These are phyloP conservation scores for Corythoichthys intestinalis DNA, from an alignment of 2,113 vertebrate species.

Conservation along the genomic window DNA sequence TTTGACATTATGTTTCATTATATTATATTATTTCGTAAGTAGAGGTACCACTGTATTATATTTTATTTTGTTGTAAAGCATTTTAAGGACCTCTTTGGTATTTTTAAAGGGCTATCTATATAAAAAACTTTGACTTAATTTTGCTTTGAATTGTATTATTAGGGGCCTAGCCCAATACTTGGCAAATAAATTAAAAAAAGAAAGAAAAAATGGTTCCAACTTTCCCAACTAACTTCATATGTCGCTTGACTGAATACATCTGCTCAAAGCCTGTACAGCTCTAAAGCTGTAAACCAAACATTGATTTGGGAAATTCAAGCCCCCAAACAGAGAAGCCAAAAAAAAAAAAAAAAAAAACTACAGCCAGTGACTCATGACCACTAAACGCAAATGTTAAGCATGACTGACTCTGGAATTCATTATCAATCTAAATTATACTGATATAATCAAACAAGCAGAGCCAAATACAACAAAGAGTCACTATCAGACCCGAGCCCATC, in stretches of 20 bases:
- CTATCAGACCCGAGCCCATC: slow-evolving; percentile 44
- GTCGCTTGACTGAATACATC: slow-evolving; percentile 45
- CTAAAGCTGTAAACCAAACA: slow-evolving; percentile 60
- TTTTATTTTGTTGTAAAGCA: too few relatives aligned
- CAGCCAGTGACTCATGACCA: slow-evolving; percentile 48
- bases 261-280: slow-evolving; percentile 46
- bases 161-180: background rate
- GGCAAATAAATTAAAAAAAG: background rate
- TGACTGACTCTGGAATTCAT: slow-evolving; percentile 51
- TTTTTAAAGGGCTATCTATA: too few relatives aligned
- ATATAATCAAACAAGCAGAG: slow-evolving; percentile 61
- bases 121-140: too few relatives aligned
- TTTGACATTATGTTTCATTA: too few relatives aligned
- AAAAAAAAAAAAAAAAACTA: slow-evolving; percentile 20
- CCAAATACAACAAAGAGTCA: slow-evolving; percentile 41
- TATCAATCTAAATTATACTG: slow-evolving; percentile 57
- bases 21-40: too few relatives aligned
- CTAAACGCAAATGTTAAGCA: slow-evolving; percentile 48
- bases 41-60: too few relatives aligned
- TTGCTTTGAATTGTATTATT: too few relatives aligned
- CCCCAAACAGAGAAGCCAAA: slow-evolving; percentile 27
- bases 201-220: slow-evolving; percentile 4
- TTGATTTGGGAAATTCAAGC: slow-evolving; percentile 47
- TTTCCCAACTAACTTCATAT: slow-evolving; percentile 38
- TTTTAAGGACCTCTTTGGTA: too few relatives aligned